Conservation (phyloP, 2,797 vertebrate genomes). For the Pangasius mekongensis region DNA sequence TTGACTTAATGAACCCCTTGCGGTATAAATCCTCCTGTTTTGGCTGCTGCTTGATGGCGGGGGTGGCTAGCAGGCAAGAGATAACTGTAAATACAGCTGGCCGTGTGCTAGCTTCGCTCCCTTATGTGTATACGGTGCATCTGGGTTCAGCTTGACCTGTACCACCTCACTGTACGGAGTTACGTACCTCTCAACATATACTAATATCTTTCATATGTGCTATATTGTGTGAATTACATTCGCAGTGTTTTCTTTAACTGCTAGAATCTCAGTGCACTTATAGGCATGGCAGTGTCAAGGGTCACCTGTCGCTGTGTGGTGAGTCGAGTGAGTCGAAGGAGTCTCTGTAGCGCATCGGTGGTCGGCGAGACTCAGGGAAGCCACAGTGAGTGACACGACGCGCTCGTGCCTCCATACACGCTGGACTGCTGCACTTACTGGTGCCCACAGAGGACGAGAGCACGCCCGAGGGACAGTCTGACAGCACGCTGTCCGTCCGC, state of each 20-base stretch:
- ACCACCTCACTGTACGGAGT: background rate
- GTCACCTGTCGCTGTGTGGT: conserved; percentile 95
- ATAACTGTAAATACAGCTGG: conserved; percentile 59
- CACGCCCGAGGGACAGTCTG: conserved; percentile 92
- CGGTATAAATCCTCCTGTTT: conserved; percentile 56
- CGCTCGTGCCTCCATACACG: conserved; percentile 90
- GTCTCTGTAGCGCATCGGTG: conserved; percentile 84
- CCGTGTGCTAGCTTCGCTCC: conserved; percentile 38
- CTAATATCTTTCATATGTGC: background rate
- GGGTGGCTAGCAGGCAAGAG: conserved; percentile 51
- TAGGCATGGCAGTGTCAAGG: background rate
- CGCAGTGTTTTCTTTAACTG: background rate
- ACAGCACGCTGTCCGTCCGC: conserved; percentile 90
- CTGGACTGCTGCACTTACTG: conserved; percentile 98
- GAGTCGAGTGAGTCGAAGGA: conserved; percentile 96
- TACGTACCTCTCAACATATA: background rate
- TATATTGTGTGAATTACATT: background rate
- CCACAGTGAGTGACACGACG: conserved; percentile 86
- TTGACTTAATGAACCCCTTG: conserved; percentile 61
- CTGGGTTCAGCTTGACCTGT: conserved; percentile 60
- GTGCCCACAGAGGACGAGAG: conserved; percentile 94
- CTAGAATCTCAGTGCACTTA: background rate
- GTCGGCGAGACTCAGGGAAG: conserved; percentile 82
- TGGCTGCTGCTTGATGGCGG: conserved; percentile 48
- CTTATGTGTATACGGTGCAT: conserved; percentile 51